Evolutionary conservation across 2,113 vertebrate genomes (phyloP).

Genomic region (Physeter macrocephalus): DNA sequence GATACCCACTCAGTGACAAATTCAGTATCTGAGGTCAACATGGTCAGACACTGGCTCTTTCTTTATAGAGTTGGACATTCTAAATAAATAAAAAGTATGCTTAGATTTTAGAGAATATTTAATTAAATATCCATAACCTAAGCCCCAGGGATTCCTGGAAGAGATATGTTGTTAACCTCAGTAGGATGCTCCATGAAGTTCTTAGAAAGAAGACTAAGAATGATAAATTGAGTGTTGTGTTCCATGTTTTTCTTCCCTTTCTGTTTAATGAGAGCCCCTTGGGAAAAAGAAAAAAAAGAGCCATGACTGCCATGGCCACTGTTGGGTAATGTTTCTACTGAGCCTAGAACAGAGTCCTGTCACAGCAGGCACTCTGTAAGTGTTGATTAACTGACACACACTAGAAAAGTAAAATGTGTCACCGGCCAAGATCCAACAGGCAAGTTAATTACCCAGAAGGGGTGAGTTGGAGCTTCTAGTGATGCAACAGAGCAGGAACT

Average conservation of each 20-base stretch:
- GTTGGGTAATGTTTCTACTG: background rate
- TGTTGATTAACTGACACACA: slow-evolving; percentile 48
- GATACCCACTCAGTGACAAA: background rate
- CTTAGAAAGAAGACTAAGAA: background rate
- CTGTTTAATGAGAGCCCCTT: background rate
- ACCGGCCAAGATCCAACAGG: slow-evolving; percentile 26
- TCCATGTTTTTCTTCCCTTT: background rate
- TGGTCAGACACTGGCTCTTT: background rate
- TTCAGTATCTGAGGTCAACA: background rate
- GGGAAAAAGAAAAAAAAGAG: background rate
- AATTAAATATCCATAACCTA: background rate
- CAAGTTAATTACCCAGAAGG: slow-evolving; percentile 42
- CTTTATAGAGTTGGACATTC: background rate
- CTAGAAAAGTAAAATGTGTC: slow-evolving; percentile 28
- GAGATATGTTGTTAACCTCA: background rate
- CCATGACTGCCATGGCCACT: background rate
- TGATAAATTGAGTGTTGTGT: background rate
- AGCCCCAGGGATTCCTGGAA: background rate
- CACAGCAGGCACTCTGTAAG: slow-evolving; percentile 16
- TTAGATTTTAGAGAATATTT: background rate
- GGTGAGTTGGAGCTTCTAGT: background rate
- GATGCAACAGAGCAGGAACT: background rate
- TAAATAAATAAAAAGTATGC: background rate
- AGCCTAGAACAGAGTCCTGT: slow-evolving; percentile 16
- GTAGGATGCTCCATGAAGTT: background rate